These are phyloP conservation scores for Tympanoctomys barrerae DNA, from an alignment of 2,797 vertebrate genomes.

Conservation along the genomic window DNA sequence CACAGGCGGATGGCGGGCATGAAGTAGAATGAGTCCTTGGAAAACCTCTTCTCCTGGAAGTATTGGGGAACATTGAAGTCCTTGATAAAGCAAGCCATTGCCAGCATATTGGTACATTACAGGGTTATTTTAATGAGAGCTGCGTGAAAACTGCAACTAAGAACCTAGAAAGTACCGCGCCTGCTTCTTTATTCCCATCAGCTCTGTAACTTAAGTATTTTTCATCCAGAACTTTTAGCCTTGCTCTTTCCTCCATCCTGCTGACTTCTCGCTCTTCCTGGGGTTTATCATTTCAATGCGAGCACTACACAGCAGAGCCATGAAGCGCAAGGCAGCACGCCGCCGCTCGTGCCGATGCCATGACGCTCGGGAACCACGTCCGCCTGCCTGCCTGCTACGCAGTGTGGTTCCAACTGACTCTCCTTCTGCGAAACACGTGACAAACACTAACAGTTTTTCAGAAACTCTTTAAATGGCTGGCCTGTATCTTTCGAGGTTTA, in stretches of 20 bases:
- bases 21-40: conserved; percentile 86
- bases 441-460: conserved; percentile 28
- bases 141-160: neutral
- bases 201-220: neutral
- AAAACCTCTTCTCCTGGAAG: conserved; percentile 86
- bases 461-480: neutral
- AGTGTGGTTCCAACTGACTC: neutral
- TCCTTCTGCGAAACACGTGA: neutral
- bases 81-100: neutral
- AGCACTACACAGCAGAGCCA: neutral
- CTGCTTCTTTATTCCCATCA: neutral
- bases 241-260: neutral
- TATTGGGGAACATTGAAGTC: neutral
- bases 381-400: neutral
- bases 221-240: neutral
- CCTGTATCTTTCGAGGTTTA: neutral
- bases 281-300: neutral
- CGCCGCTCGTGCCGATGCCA: neutral
- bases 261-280: neutral
- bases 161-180: neutral
- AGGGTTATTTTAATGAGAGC: neutral
- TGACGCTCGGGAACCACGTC: neutral
- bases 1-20: conserved; percentile 89
- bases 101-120: conserved; percentile 19
- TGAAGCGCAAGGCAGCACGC: neutral